Percentiles rank a stretch among this genome's conserved stretches.
These are phyloP conservation scores for Neodon shergylaensis DNA, from an alignment of 2,113 vertebrate genomes.

Conservation along the genomic window DNA sequence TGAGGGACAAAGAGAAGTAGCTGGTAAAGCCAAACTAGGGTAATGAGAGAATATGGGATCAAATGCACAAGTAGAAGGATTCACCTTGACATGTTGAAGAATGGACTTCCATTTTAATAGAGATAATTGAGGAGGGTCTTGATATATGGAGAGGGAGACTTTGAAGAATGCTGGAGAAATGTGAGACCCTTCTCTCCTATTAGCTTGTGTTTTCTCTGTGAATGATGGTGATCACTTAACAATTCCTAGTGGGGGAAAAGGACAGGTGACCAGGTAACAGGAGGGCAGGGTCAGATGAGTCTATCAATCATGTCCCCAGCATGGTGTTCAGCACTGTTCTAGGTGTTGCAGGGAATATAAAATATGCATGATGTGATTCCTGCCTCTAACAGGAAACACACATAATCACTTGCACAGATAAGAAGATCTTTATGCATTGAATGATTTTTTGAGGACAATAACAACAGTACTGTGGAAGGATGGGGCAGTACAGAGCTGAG, in stretches of 20 bases:
- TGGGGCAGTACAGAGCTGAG: neutral
- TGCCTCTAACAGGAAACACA: neutral
- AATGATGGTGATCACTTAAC: slow-evolving; percentile 48
- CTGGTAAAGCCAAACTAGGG: neutral
- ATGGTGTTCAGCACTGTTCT: neutral
- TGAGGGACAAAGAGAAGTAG: neutral
- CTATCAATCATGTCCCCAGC: slow-evolving; percentile 1
- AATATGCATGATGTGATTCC: slow-evolving; percentile 30
- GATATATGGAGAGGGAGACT: neutral
- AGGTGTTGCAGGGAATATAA: slow-evolving; percentile 15
- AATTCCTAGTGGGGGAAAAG: slow-evolving; percentile 6
- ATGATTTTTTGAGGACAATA: neutral
- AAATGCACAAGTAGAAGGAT: neutral
- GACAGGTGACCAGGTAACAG: slow-evolving; percentile 42
- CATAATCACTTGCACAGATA: neutral
- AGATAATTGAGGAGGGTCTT: neutral
- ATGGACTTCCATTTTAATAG: neutral
- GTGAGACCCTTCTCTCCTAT: neutral
- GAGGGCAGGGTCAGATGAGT: slow-evolving; percentile 11
- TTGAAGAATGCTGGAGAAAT: slow-evolving; percentile 15
- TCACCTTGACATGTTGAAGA: neutral
- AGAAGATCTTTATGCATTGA: neutral
- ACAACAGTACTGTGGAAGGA: neutral
- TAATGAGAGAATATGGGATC: neutral
- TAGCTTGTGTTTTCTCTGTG: slow-evolving; percentile 46